Conservation (phyloP, 1,140 invertebrate genomes). For the Sarcophaga peregrina region DNA sequence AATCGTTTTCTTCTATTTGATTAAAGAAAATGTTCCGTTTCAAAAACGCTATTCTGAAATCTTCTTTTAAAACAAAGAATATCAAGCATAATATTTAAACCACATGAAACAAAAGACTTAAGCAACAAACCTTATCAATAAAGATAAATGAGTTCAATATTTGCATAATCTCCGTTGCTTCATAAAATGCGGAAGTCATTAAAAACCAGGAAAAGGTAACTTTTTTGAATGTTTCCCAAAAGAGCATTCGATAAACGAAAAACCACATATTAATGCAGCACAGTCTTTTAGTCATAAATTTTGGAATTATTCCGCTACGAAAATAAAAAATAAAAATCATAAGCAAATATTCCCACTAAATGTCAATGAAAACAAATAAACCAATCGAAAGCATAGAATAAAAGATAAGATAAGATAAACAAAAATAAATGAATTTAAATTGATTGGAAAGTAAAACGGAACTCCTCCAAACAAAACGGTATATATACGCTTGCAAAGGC, state of each 20-base stretch:
- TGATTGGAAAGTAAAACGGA: slow-evolving; percentile 24
- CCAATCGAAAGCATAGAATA: not conserved
- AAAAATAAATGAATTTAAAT: not conserved
- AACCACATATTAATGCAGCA: not conserved
- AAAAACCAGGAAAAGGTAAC: not conserved
- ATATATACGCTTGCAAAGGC: not conserved
- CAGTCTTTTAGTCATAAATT: not conserved
- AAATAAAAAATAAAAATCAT: too few relatives aligned
- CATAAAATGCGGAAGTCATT: not conserved
- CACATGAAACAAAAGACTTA: not conserved
- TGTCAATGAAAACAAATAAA: not conserved
- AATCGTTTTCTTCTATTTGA: too few relatives aligned
- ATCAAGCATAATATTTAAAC: not conserved
- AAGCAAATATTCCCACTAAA: slow-evolving; percentile 12
- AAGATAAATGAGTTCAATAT: not conserved
- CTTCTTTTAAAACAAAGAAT: not conserved
- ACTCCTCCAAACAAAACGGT: slow-evolving; percentile 9
- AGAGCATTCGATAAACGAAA: not conserved
- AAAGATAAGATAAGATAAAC: not conserved
- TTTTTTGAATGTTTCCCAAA: not conserved
- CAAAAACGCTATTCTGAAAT: too few relatives aligned
- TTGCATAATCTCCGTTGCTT: not conserved
- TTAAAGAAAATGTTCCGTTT: too few relatives aligned
- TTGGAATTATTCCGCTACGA: not conserved
- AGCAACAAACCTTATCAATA: not conserved